These are phyloP conservation scores for Misgurnus mizolepis DNA, from an alignment of 2,113 vertebrate genomes.

Conservation along the genomic window DNA sequence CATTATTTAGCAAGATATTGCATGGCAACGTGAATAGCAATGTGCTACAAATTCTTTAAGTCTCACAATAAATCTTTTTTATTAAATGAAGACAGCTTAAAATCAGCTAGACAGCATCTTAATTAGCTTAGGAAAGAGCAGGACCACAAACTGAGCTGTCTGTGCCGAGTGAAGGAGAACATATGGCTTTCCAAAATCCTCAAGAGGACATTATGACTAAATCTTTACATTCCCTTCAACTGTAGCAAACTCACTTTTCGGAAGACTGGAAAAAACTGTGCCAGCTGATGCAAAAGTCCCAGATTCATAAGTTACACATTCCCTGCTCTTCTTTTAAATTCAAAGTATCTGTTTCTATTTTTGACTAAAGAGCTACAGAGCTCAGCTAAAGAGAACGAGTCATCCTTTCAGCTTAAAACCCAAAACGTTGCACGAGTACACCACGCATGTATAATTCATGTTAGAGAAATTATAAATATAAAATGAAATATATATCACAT, in stretches of 20 bases:
- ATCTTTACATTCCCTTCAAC: neutral
- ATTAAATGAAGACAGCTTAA: no score
- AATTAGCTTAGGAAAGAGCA: neutral
- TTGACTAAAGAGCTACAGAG: conserved; percentile 21
- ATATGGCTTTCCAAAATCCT: neutral
- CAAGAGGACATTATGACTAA: neutral
- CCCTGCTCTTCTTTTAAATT: conserved; percentile 3
- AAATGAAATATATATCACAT: neutral
- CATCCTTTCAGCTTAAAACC: conserved; percentile 14
- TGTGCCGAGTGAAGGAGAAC: conserved; percentile 13
- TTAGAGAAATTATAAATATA: neutral
- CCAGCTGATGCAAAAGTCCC: neutral
- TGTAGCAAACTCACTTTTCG: neutral
- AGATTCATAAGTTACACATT: neutral
- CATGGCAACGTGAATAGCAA: no score
- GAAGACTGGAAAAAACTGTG: neutral
- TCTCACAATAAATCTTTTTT: no score
- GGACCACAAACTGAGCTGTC: conserved; percentile 6
- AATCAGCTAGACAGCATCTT: neutral
- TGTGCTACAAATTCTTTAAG: no score
- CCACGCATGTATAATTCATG: conserved; percentile 39
- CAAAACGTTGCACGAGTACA: conserved; percentile 14
- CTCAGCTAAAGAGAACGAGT: neutral
- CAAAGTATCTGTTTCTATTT: conserved; percentile 22
- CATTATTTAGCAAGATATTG: no score